phyloP scores from a whole-genome alignment of 1,140 invertebrate species.

The Scaptodrosophila lebanonensis region DNA sequence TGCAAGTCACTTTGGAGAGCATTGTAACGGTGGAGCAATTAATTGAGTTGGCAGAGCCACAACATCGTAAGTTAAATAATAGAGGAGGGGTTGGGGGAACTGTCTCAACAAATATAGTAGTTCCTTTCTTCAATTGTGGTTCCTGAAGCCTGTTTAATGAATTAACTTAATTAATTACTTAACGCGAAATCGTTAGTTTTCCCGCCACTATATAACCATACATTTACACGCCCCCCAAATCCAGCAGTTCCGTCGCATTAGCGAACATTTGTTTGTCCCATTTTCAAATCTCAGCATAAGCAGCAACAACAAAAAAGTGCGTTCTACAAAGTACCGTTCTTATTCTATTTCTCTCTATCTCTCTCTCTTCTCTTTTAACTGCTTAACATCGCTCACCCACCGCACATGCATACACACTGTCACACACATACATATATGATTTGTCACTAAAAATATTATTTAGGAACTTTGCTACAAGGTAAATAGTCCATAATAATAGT shows the following conservation, averaged over 20 bases:
- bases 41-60: conserved; percentile 84
- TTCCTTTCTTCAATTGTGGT: too few species aligned
- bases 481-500: conserved; percentile 53
- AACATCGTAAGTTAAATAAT: conserved; percentile 84
- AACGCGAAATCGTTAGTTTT: too few species aligned
- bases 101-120: too few species aligned
- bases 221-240: too few species aligned
- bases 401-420: conserved; percentile 26
- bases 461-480: conserved; percentile 77
- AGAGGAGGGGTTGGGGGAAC: too few species aligned
- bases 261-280: too few species aligned
- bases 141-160: too few species aligned
- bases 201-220: too few species aligned
- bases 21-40: conserved; percentile 85
- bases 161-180: too few species aligned
- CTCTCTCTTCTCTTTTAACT: conserved; percentile 57
- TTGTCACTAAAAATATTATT: conserved; percentile 20
- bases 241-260: too few species aligned
- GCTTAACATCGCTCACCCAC: conserved; percentile 36
- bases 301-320: too few species aligned
- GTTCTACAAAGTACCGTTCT: conserved; percentile 19
- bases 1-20: conserved; percentile 83
- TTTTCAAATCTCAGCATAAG: too few species aligned
- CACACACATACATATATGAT: conserved; percentile 11
- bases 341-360: conserved; percentile 56